Conservation (phyloP, 2,113 vertebrate species). For the Formicarius rufipectus region DNA sequence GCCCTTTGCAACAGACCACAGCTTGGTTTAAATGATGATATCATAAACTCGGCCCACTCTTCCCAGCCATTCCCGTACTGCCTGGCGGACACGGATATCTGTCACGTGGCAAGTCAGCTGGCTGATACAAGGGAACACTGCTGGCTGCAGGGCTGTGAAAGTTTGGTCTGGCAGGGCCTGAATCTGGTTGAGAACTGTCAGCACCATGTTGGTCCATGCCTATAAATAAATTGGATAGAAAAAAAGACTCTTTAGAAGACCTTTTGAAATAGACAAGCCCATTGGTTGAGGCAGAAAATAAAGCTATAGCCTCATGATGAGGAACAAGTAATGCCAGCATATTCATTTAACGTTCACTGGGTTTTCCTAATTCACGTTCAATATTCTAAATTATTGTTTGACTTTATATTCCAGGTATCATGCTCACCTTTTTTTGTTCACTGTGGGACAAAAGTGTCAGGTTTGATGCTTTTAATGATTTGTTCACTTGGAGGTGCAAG, state of each 20-base stretch:
- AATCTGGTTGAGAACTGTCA: slow-evolving; percentile 93
- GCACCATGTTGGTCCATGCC: slow-evolving; percentile 98
- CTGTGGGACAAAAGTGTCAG: not conserved
- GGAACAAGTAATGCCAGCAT: not conserved
- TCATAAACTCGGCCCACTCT: slow-evolving; percentile 93
- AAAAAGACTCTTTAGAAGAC: not conserved
- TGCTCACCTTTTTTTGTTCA: not conserved
- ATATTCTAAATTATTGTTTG: not conserved
- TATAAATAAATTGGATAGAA: slow-evolving; percentile 37
- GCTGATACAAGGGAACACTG: slow-evolving; percentile 93
- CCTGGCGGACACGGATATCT: slow-evolving; percentile 89
- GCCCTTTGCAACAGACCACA: not conserved
- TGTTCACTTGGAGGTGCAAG: not conserved
- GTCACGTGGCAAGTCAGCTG: slow-evolving; percentile 95
- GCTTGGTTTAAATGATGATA: slow-evolving; percentile 78
- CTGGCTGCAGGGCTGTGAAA: slow-evolving; percentile 91
- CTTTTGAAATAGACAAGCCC: not conserved
- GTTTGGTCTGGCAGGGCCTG: slow-evolving; percentile 88
- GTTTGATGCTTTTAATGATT: not conserved
- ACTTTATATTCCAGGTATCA: not conserved
- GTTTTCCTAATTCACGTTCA: not conserved
- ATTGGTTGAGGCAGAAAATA: not conserved
- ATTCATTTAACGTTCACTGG: not conserved
- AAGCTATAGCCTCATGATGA: not conserved
- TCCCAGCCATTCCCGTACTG: slow-evolving; percentile 92